These are phyloP conservation scores for Pseudococcus jackbeardsleyi DNA, from an alignment of 2,888 invertebrate genomes.

Conservation along the genomic window DNA sequence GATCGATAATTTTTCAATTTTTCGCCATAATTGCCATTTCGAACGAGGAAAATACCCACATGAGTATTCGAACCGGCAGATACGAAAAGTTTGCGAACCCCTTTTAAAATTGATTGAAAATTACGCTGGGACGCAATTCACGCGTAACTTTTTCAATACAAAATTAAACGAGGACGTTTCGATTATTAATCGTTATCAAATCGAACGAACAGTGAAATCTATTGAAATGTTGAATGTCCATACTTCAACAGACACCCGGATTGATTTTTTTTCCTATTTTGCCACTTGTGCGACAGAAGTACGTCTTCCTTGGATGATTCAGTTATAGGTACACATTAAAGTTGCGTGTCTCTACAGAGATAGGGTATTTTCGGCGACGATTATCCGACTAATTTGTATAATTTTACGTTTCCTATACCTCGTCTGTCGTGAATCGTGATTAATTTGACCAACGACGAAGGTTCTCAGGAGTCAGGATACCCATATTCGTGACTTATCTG, in stretches of 20 bases:
- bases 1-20: background rate
- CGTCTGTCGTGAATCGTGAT: background rate
- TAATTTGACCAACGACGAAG: background rate
- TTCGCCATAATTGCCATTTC: background rate
- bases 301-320: background rate
- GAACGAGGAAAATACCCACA: background rate
- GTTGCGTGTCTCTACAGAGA: background rate
- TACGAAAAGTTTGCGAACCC: background rate
- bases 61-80: background rate
- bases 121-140: slow-evolving; percentile 12
- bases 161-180: slow-evolving; percentile 36
- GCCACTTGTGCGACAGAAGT: background rate
- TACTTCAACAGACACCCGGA: background rate
- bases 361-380: slow-evolving; percentile 8
- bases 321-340: background rate
- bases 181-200: slow-evolving; percentile 24
- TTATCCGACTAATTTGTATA: slow-evolving; percentile 1
- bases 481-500: background rate
- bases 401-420: slow-evolving; percentile 5
- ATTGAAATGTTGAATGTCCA: slow-evolving; percentile 4
- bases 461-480: background rate
- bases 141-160: slow-evolving; percentile 20
- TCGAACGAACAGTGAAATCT: background rate
- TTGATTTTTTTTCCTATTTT: background rate
- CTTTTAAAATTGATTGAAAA: slow-evolving; percentile 37